Conservation (phyloP, 1,140 invertebrate genomes). For the Heliconius himera region DNA sequence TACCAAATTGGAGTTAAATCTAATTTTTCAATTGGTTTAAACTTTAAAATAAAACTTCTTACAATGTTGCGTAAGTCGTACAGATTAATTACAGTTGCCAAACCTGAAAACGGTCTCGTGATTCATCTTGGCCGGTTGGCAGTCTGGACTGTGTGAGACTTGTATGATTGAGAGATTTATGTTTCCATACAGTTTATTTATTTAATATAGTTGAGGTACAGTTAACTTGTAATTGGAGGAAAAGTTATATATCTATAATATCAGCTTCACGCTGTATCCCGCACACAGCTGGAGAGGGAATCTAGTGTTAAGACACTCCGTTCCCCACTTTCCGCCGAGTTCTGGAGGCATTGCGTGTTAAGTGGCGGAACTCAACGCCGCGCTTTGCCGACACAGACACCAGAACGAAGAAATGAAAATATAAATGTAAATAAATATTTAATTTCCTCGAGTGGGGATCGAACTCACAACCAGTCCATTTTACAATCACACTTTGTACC, state of each 20-base stretch:
- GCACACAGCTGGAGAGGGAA: no score
- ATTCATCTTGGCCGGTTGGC: neutral
- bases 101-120: slow-evolving; percentile 11
- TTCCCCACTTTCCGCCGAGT: no score
- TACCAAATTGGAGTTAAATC: neutral
- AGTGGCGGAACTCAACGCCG: no score
- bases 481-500: no score
- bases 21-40: neutral
- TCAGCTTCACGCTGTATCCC: no score
- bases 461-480: no score
- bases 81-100: slow-evolving; percentile 7
- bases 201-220: neutral
- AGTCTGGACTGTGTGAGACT: neutral
- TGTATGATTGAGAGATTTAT: slow-evolving; percentile 2
- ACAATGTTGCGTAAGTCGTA: neutral
- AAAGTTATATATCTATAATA: neutral
- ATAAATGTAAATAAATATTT: no score
- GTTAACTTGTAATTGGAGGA: neutral
- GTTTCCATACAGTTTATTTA: neutral
- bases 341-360: no score
- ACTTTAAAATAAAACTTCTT: slow-evolving; percentile 1
- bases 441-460: no score
- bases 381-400: no score
- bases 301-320: no score
- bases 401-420: no score